Evolutionary conservation across 2,888 invertebrate species (phyloP), one percentile per base, ranked within the genome.

Genomic region (Drosophila neonasuta): DNA sequence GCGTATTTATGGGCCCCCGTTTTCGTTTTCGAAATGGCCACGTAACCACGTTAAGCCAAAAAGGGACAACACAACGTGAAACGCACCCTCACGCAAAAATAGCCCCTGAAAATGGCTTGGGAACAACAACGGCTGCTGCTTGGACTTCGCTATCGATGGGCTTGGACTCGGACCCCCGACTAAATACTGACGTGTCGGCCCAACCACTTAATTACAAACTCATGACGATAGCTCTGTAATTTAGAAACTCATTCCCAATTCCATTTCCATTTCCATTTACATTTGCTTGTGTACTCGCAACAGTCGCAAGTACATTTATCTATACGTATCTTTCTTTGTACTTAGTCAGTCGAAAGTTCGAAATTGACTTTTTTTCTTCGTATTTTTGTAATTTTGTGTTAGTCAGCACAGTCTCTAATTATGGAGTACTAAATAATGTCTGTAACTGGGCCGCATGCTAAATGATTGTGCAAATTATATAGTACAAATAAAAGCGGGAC

Each of bases 151-250:
- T 29, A 13, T 20, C 20, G 24, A 20, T 17, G 20, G 48, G 48
- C 36, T 39, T 39, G 36, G 36, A 29, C 24, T 39, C 36, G 29
- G 9, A 34, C 4, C 17, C 17, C 39, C 7, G 15, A 11, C 29
- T 41, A 51, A 63, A 55, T 56, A 62, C 48, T 80, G 86, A 80
- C 80, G 78, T 83, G 80, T 80, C 79, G 67, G 58, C 34, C 52
- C 24, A 55, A 57, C 68, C 55, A 65, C 80, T 83, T 86, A 81
- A 81, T 81, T 84, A 86, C 71, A 56, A 60, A 42, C 70, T 58
- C 66, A 70, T 71, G 68, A 68, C 69, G 57, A 13, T 29, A 46
- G 15, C 74, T 68, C 66, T 80, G 74, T 86, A 81, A 81, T 86
- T 81, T 80, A 59, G 60, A 65, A 69, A 58, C 68, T 13, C n/a